These are phyloP conservation scores for Pristionchus maxplancki DNA, from an alignment of 2,888 invertebrate genomes.

Conservation along the genomic window DNA sequence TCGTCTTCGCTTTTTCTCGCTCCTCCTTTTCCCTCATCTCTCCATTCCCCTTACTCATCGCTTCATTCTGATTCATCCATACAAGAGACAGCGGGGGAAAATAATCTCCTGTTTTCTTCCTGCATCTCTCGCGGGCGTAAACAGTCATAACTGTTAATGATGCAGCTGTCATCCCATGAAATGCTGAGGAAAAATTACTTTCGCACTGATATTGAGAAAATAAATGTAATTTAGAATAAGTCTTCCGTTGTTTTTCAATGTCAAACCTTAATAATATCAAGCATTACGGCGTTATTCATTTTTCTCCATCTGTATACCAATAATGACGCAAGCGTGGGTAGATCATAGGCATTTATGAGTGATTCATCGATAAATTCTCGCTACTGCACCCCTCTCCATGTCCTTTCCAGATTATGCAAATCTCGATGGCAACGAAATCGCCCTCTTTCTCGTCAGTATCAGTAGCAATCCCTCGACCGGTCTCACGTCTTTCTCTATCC, in stretches of 20 bases:
- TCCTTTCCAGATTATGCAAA: conserved; percentile 42
- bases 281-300: too few species aligned
- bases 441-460: neutral
- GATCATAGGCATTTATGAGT: neutral
- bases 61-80: conserved; percentile 31
- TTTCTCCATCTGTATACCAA: too few species aligned
- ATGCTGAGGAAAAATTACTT: neutral
- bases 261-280: too few species aligned
- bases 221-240: too few species aligned
- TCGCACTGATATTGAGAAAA: neutral
- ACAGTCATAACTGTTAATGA: neutral
- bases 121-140: neutral
- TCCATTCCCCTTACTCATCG: conserved; percentile 3
- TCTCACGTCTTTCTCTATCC: neutral
- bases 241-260: too few species aligned
- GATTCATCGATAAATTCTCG: neutral
- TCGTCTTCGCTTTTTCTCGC: conserved; percentile 5
- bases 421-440: neutral
- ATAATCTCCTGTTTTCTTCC: neutral
- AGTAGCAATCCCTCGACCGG: neutral
- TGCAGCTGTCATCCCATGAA: neutral
- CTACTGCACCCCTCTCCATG: neutral
- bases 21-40: conserved; percentile 31
- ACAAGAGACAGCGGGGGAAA: conserved; percentile 1
- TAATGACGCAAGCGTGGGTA: too few species aligned